These are phyloP conservation scores for Andricus curvator DNA, from an alignment of 2,888 invertebrate genomes.

Conservation along the genomic window DNA sequence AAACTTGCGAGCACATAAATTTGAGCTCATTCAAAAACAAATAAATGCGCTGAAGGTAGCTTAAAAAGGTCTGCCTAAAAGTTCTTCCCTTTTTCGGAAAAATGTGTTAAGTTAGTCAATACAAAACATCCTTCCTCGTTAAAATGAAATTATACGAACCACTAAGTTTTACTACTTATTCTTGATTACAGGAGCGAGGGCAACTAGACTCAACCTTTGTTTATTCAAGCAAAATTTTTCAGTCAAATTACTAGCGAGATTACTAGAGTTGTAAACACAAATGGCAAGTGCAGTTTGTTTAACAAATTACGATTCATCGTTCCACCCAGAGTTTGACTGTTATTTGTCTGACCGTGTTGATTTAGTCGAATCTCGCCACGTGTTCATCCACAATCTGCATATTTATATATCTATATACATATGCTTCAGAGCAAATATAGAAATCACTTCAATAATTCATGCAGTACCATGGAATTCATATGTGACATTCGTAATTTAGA, in stretches of 20 bases:
- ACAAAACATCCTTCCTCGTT: no score
- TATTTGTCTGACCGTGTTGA: conserved; percentile 46
- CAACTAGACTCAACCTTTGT: conserved; percentile 8
- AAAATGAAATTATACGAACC: not conserved
- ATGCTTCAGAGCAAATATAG: conserved; percentile 9
- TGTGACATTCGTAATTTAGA: not conserved
- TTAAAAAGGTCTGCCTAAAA: no score
- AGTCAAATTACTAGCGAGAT: not conserved
- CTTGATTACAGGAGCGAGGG: not conserved
- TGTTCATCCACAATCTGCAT: conserved; percentile 15
- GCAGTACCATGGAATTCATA: not conserved
- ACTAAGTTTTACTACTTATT: not conserved
- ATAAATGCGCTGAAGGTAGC: no score
- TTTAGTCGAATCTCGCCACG: conserved; percentile 24
- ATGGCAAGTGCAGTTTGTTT: conserved; percentile 45
- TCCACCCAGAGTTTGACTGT: conserved; percentile 17
- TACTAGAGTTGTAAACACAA: conserved; percentile 22
- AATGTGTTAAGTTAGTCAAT: not conserved
- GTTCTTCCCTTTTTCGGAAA: no score
- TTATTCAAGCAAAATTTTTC: conserved; percentile 20
- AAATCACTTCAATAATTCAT: conserved; percentile 14
- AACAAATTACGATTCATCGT: conserved; percentile 42
- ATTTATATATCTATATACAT: conserved; percentile 6
- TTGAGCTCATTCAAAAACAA: no score
- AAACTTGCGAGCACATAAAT: no score